Conservation (phyloP, 2,113 vertebrate species). For the Hassar affinis region DNA sequence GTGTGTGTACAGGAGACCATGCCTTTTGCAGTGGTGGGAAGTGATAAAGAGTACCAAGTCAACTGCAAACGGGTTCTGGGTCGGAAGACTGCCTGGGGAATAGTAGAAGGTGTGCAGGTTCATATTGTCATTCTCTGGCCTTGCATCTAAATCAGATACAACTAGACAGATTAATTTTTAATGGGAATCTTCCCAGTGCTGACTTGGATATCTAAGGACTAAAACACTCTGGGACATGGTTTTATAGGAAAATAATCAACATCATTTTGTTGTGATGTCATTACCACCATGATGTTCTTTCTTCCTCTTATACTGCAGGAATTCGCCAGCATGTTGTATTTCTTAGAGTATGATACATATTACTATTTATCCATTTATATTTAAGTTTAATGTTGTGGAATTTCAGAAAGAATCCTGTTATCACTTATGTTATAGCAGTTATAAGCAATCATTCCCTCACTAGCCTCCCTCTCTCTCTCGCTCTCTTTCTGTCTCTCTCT, state of each 20-base stretch:
- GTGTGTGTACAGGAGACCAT: slow-evolving; percentile 82
- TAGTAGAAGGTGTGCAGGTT: slow-evolving; percentile 86
- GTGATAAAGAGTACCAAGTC: slow-evolving; percentile 96
- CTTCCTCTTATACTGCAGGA: background rate
- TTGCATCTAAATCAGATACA: background rate
- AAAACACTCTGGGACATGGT: background rate
- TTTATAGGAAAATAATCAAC: background rate
- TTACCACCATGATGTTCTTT: background rate
- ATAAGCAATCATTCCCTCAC: no score
- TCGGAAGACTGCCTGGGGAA: slow-evolving; percentile 93
- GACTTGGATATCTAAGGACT: slow-evolving; percentile 1
- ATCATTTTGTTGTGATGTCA: background rate
- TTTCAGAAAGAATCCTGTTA: background rate
- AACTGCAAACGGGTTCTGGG: slow-evolving; percentile 92
- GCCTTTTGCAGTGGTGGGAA: slow-evolving; percentile 96
- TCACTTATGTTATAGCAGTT: background rate
- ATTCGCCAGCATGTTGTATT: background rate
- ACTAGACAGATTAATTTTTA: background rate
- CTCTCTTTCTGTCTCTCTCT: no score
- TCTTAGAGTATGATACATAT: background rate
- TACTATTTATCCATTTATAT: background rate
- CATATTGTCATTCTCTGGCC: background rate
- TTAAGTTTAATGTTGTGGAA: background rate
- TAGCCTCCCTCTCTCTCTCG: no score
- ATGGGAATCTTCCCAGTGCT: background rate